Evolutionary conservation across 2,113 vertebrate species (phyloP), one percentile per base, ranked within the genome.

Genomic region (human): DNA sequence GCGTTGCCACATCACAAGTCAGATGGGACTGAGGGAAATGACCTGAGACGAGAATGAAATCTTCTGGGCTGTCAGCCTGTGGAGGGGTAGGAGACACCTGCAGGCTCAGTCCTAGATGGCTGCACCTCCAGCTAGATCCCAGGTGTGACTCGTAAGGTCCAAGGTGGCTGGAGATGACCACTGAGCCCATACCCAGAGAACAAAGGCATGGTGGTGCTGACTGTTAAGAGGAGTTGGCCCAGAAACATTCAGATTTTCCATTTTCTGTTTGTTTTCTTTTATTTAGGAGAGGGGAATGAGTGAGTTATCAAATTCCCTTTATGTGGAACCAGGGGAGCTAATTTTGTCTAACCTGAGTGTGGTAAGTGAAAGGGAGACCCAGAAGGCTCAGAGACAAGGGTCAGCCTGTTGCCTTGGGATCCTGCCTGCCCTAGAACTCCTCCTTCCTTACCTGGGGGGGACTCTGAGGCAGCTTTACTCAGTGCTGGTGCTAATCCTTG

Each of bases 331-430:
- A 12, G 35, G n/a, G 38, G 16, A 16, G 68, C 27, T 13, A 8
- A 48, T 59, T 92, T 87, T 52, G 68, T 84, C 40, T 50, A 30
- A 43, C 12, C 52, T 76, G 48, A 43, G 55, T 35, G 52, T 61
- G 38, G 12, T 64, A 32, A 25, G 68, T 16, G 17, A 59, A 35
- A 5, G 3, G 0, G 23, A 30, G 23, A 14, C 14, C 68, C 22
- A 45, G 52, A 72, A 83, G 68, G 17, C 35, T 68, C 59, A 5
- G 14, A 27, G 43, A 32, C 0, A 1, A 85, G 78, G 50, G 20
- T 17, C 1, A 0, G 61, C 35, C 40, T 55, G 18, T 11, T 25
- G 16, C 45, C 1, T 0, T 0, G 32, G 82, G n/a, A 22, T 40
- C 64, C 70, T 23, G 5, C 22, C 72, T 52, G 50, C 14, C 38